Evolutionary conservation across 1,140 invertebrate species (phyloP).

Genomic region (Microplitis mediator): DNA sequence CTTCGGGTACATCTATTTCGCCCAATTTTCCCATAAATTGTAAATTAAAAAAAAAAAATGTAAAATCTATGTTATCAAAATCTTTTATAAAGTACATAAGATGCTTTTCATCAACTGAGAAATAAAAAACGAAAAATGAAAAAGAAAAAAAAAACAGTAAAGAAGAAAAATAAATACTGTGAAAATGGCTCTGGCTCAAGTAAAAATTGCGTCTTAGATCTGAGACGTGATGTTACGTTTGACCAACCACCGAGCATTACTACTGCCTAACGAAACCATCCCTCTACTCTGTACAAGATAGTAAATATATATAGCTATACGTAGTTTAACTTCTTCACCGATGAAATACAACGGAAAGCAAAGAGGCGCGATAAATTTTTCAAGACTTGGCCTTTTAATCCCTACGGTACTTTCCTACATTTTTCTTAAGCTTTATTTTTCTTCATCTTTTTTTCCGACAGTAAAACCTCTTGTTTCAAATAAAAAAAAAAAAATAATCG

Average conservation of each 20-base stretch:
- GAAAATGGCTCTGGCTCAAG: neutral
- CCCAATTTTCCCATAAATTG: too few relatives aligned
- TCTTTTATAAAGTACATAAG: neutral
- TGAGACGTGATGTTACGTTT: slow-evolving; percentile 17
- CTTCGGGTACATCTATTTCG: too few relatives aligned
- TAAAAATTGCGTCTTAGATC: slow-evolving; percentile 20
- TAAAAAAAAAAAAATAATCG: neutral
- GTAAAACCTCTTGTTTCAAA: neutral
- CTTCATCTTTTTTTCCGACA: neutral
- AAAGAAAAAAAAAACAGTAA: neutral
- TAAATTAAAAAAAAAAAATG: too few relatives aligned
- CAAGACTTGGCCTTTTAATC: slow-evolving; percentile 14
- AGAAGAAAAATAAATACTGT: neutral
- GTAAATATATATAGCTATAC: too few relatives aligned
- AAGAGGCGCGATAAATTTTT: slow-evolving; percentile 32
- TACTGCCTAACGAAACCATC: slow-evolving; percentile 7
- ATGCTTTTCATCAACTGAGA: slow-evolving; percentile 15
- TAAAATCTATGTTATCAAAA: too few relatives aligned
- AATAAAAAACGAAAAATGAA: neutral
- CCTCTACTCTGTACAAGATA: neutral
- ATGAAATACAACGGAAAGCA: slow-evolving; percentile 23
- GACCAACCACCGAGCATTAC: slow-evolving; percentile 19
- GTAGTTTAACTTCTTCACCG: neutral
- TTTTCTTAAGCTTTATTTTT: too few relatives aligned
- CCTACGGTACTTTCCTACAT: slow-evolving; percentile 13